Conservation (phyloP, 2,113 vertebrate species). For the Pica pica region DNA sequence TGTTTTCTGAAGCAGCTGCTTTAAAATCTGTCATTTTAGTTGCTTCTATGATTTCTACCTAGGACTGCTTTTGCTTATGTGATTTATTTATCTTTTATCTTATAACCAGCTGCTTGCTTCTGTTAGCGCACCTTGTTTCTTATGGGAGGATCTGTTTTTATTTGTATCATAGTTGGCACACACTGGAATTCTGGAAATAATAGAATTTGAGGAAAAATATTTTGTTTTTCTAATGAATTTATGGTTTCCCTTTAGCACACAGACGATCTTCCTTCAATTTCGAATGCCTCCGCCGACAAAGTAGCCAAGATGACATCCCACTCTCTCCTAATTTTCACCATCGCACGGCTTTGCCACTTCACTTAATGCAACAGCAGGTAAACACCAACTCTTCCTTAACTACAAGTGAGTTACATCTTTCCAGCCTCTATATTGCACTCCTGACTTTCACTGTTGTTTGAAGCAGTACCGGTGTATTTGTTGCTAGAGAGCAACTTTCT, state of each 20-base stretch:
- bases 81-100: neutral
- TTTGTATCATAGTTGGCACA: neutral
- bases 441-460: neutral
- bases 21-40: neutral
- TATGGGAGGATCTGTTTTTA: neutral
- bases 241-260: slow-evolving; percentile 73
- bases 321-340: slow-evolving; percentile 78
- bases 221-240: neutral
- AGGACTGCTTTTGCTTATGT: neutral
- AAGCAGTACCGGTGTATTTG: neutral
- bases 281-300: slow-evolving; percentile 95
- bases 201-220: neutral
- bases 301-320: slow-evolving; percentile 89
- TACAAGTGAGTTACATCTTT: neutral
- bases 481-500: neutral
- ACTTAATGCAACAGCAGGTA: slow-evolving; percentile 98
- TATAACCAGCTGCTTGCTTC: neutral
- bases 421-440: neutral
- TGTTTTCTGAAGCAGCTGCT: neutral
- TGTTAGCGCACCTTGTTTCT: neutral
- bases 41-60: neutral
- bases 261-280: slow-evolving; percentile 96
- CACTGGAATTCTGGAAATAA: neutral
- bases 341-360: slow-evolving; percentile 90
- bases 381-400: neutral